Evolutionary conservation across 2,888 invertebrate species (phyloP), one percentile per base, ranked within the genome.

Genomic region (Clepsis dumicolana): DNA sequence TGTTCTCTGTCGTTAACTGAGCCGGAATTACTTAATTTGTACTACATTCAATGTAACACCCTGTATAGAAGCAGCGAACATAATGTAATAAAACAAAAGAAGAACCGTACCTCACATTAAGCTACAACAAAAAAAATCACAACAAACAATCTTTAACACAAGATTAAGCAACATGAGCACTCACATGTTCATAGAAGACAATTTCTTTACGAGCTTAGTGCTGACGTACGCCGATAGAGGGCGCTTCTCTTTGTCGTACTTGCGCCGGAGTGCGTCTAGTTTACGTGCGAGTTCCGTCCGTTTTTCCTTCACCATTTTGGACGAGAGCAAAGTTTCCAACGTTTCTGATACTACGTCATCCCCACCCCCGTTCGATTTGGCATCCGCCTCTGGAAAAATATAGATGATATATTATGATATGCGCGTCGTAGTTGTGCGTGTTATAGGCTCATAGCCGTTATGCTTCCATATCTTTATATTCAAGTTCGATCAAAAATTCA

Each of bases 201-300:
- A 88, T 61, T 96, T 94, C 86, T 97, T 97, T 60, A 96, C 96
- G 75, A 97, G 88, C 85, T 95, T 96, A 80, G 96, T 96, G 78
- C 96, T 95, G 80, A 96, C 96, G 79, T 95, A 95, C 14, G 96
- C 96, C 0, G 95, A 88, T 0, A 94, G 94, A 0, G 95, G 95
- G 4, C 95, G 90, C 67, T 96, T 95, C 77, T 96, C 96, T 88
- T 97, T 97, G 75, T 97, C 97, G 80, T 96, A 96, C 77, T 97
- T 98, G 81, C 97, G 96, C 64, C 96, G 94, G 68, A 98, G 83
- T 29, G 95, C 94, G 77, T 98, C 98, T 65, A 99, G 86, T 82
- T 98, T 98, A 82, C 98, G 97, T 65, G 98, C 97, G 74, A 98
- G 89, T 85, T 98, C 98, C 0, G 95, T 81, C 52, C 96, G 95